Base-by-base conservation (phyloP, 1,140 invertebrate genomes). In the Diprion similis region DNA sequence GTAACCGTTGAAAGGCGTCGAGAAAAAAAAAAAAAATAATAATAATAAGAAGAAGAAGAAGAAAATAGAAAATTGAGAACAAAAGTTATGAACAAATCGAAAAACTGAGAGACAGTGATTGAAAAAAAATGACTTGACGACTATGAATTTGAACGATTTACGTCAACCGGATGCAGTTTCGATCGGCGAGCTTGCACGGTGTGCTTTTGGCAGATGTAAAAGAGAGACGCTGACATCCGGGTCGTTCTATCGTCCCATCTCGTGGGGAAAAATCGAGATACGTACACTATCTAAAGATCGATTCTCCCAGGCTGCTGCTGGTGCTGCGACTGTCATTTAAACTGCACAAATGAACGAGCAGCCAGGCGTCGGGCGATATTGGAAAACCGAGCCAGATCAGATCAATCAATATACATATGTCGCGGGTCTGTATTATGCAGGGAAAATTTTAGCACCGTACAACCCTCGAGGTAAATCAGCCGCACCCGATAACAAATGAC, bases 271-370 rank as follows among this genome's bases (percentile, higher is more conserved):
- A 6, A 37, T 17, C 51, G 51, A 17, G 51, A 17, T 15, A 59
- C 51, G 11, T 59, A 59, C 51, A 1, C 11, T 59, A 59, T 59
- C 51, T 59, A 59, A 8, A 59, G 51, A 59, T 59, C 51, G 9
- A 59, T 59, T 37, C 24, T 37, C 1, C 2, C 24, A 37, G 24
- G 6, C 51, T 59, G 51, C 51, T 59, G 51, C 51, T 15, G 51
- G 11, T 59, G 51, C 51, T 59, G 51, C 51, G n/a, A 59, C 51
- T 59, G 51, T 59, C 51, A 59, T 59, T 59, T 59, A 59, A 59
- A 59, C 51, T 13, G 4, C 51, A 59, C 51, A 59, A 59, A 59
- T 59, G 11, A 13, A 59, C 51, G 51, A 17, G n/a, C 51, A 59
- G 51, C 51, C n/a, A 17, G 51, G 11, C 11, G 51, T 59, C 51